These are phyloP conservation scores for Ciconia stormi DNA, from an alignment of 2,113 vertebrate genomes.

Conservation along the genomic window DNA sequence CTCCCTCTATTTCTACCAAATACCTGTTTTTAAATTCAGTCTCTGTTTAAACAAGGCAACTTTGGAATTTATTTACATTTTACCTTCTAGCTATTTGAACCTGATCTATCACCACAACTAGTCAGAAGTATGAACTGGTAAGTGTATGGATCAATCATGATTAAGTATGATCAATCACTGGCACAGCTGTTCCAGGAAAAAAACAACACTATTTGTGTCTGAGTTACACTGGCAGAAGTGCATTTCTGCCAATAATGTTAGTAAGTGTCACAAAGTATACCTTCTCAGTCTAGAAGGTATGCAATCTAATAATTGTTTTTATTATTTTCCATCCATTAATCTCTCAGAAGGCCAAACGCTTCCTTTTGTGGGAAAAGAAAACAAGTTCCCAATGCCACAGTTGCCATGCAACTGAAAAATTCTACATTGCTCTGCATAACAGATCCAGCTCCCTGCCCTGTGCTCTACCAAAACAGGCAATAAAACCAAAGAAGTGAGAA, in stretches of 20 bases:
- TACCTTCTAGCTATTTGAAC: neutral
- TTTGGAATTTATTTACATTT: neutral
- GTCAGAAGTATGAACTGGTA: neutral
- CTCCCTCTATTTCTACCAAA: neutral
- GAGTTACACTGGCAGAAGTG: neutral
- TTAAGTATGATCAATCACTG: neutral
- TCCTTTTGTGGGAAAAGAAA: neutral
- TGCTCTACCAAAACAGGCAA: neutral
- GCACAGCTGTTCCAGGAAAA: neutral
- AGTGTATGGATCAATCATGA: too few relatives aligned
- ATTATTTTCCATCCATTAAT: neutral
- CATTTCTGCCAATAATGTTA: neutral
- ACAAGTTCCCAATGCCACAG: neutral
- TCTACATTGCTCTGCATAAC: neutral
- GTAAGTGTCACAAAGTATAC: neutral
- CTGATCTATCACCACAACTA: neutral
- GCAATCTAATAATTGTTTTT: neutral
- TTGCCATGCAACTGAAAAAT: neutral
- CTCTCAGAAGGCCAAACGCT: neutral
- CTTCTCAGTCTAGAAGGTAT: neutral
- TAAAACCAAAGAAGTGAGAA: neutral
- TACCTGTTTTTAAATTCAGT: neutral
- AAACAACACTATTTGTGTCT: neutral
- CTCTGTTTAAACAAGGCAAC: neutral
- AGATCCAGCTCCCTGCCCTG: rapidly evolving